Evolutionary conservation across 2,888 invertebrate species (phyloP), one percentile per base, ranked within the genome.

Genomic region (Bellardia bayeri): DNA sequence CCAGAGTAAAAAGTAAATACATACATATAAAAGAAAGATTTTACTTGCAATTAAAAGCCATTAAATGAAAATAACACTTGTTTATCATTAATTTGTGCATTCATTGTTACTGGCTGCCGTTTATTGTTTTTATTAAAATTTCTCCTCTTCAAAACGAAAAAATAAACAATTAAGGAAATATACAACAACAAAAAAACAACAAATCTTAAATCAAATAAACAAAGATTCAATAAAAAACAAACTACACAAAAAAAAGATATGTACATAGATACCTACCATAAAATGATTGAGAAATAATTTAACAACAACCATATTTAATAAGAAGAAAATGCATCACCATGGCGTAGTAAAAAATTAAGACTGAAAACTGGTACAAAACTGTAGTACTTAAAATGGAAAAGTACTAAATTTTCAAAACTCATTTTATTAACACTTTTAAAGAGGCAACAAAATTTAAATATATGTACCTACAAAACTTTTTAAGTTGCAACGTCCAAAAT

Each of bases 11-110:
- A 40, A 56, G 23, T 40, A 51, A 66, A 74, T 23, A 23, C 1
- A 1, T 23, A 23, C 23, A 23, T 23, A 23, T 23, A 42, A 54
- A 56, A n/a, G 71, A 56, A 37, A 56, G 56, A 71, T 56, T 78
- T 84, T 49, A 40, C 64, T 72, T 64, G 58, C 58, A 79, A 84
- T 84, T 79, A 72, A 84, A 79, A 63, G 64, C 72, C 56, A 63
- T 72, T 82, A 75, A 68, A 56, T 72, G 58, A 58, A 58, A 33
- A 51, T n/a, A 68, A 75, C 82, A 74, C 82, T 82, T 82, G 82
- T 78, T 79, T 72, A 84, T 45, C 64, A 84, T 75, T 74, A 66
- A 16, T 64, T 68, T 72, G 23, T 64, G 33, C 51, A 64, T 81
- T 81, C 45, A 42, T 14, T 72, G 14, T 64, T 6, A 40, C 37